Base-by-base conservation (phyloP, 1,140 invertebrate genomes). In the Asobara japonica region DNA sequence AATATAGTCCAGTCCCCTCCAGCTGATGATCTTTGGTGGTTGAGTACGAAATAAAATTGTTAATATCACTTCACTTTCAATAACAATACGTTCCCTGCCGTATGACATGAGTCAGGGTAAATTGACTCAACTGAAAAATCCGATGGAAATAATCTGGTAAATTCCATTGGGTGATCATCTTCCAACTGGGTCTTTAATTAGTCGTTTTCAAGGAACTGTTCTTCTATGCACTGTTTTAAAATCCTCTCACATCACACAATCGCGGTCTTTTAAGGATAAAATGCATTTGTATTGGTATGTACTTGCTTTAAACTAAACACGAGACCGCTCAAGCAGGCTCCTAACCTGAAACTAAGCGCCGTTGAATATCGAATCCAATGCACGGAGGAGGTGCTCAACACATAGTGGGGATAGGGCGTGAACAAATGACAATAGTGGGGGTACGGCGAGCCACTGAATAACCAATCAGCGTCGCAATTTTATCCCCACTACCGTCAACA, bases 331-430 rank as follows among this genome's bases (percentile, higher is more conserved):
- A 84, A 85, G 81, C 86, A 88, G 87, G 87, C 87, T 87, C 83
- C 87, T 87, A 87, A 88, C 86, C 87, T 88, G 86, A 88, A 87
- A 87, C 86, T 88, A 87, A 87, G 84, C 88, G 86, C 85, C 85
- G 85, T 80, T 83, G 82, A 83, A 86, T 80, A 81, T 83, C 81
- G 80, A 85, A 88, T 88, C 83, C 82, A 83, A 82, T 82, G 82
- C 75, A 80, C 86, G 84, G 83, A 86, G 84, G 87, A 86, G 86
- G 84, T 78, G 80, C 84, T 78, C 77, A 66, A 36, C 33, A 13
- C 8, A 65, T 64, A 71, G 84, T 79, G 79, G 86, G 68, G 73
- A 72, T 76, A 74, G 77, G 81, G 80, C 76, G 85, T 79, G 33
- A 77, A 71, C 38, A 45, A 48, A 27, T 69, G 16, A 30, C 51